Conservation (phyloP, 2,113 vertebrate genomes). For the Pungitius pungitius region DNA sequence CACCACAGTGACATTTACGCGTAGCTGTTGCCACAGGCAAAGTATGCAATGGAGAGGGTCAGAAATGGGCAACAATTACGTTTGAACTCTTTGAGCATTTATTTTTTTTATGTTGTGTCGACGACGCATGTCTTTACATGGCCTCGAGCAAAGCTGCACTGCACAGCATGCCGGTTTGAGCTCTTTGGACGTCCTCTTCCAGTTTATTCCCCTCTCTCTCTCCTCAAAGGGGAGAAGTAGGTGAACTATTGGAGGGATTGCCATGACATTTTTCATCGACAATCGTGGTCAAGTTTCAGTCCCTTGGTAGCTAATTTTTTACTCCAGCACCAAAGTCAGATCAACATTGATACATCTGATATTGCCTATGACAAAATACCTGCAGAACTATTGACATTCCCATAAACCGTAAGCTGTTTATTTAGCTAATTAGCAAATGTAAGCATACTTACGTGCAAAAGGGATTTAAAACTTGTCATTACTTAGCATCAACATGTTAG, state of each 20-base stretch:
- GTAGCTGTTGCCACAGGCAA: slow-evolving; percentile 8
- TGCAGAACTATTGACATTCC: neutral
- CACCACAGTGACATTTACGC: slow-evolving; percentile 16
- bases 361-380: neutral
- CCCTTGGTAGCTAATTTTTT: neutral
- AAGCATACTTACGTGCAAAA: neutral
- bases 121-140: neutral
- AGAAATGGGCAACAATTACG: neutral
- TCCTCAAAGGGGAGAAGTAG: neutral
- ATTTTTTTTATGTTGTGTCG: neutral
- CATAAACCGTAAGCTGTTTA: neutral
- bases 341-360: neutral
- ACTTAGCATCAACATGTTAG: neutral
- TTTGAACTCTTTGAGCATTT: neutral
- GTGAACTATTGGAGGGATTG: neutral
- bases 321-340: neutral
- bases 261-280: neutral
- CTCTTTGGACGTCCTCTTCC: too few species aligned
- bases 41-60: neutral
- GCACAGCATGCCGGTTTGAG: too few species aligned
- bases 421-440: neutral
- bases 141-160: too few species aligned
- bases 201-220: neutral
- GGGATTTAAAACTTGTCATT: neutral
- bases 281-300: neutral